Evolutionary conservation across 2,797 vertebrate genomes (phyloP), one percentile per base, ranked within the genome.

Genomic region (Petrocephalus schoutedeni): DNA sequence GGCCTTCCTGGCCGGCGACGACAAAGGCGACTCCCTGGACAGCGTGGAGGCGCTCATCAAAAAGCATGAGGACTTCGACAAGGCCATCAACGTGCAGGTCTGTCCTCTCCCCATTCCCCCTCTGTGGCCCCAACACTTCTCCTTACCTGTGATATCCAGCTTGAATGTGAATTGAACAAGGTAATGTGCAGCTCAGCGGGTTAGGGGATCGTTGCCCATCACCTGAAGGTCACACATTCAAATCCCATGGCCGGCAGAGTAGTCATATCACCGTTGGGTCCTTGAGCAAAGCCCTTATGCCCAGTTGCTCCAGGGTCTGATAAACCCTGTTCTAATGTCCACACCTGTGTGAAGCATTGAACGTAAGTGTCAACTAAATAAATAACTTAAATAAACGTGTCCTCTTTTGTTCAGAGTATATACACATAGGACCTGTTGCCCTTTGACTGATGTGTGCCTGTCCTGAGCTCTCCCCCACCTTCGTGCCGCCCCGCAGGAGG

Each of bases 11-110:
- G 98, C 98, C 53, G 99, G 97, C 0, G 98, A 99, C 6, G 98
- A 99, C 92, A 99, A 97, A 92, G 98, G 98, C 0, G 98, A 99
- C 93, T 99, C 98, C 0, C 93, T 99, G 89, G 98, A 99, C 93
- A 99, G 98, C 0, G 98, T 99, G 91, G 98, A 99, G 92, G 98
- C 98, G 0, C 97, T 99, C 86, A 99, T 99, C 94, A 99, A 99
- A 93, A 99, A 99, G 87, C 98, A 99, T 0, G 98, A 99, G 91
- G 98, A 99, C 93, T 99, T 99, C n/a, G 98, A 99, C 94, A 99
- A 99, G 91, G 98, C 98, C 59, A 99, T 99, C 90, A 99, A 99
- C 0, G 98, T 99, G 23, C 98, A 99, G 98, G 98, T 99, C 87
- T 91, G 93, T 23, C 3, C 19, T 51, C 61, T 56, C 0, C 0